Base-by-base conservation (phyloP, 2,113 vertebrate genomes). In the Gadus chalcogrammus region DNA sequence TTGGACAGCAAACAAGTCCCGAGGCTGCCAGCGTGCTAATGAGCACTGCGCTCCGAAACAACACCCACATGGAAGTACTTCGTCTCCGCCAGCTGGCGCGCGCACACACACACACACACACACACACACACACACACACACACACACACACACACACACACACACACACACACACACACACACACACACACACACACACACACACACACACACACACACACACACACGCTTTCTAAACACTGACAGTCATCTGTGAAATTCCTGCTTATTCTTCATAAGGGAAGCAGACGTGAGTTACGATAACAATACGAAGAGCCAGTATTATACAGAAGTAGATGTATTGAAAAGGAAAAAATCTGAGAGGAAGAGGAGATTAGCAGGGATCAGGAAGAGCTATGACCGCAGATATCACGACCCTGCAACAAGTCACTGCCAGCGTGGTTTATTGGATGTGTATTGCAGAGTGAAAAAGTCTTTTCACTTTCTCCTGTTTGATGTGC, bases 11-110 rank as follows among this genome's bases (percentile, higher is more conserved):
- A 76, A 35, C 42, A 13, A 75, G 65, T 70, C 71, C 74, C 69
- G 15, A 70, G 78, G 85, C 82, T 75, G 79, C 66, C 62, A 78
- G 67, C 66, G 18, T 68, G 56, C 79, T 91, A 90, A 91, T 87
- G 86, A 91, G 83, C 68, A 75, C 81, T 79, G 74, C 0, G 61
- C 80, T 85, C 81, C 64, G 67, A 83, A 87, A 81, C 77, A 77
- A 74, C 80, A 76, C 75, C 80, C 85, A 84, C 82, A 81, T 79
- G 87, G 82, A 78, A 82, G 77, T 63, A 68, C 69, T 59, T 42
- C 0, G n/a, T 56, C 15, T 15, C 38, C 82, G 84, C 84, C 86
- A 88, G 81, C 83, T 85, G 89, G 88, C 82, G 64, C 61, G 20
- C 27, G 68, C 55, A 48, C 65, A 62, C 31, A 71, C 65, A 55